Evolutionary conservation across 2,113 vertebrate species (phyloP).

Genomic region (Protomyctophum bolini): DNA sequence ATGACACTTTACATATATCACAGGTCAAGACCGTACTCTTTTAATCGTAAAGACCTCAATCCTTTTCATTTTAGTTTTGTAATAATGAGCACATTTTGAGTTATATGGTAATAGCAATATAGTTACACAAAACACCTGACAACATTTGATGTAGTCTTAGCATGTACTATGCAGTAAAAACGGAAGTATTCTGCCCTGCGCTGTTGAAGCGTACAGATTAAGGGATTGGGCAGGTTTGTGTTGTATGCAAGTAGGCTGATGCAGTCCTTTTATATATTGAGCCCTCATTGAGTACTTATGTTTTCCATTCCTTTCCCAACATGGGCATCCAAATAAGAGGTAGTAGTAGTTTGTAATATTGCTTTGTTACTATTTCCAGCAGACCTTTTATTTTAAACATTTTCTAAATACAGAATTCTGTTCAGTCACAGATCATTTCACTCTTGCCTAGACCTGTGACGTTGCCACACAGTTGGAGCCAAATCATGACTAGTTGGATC

Average conservation of each 20-base stretch:
- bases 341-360: constrained; percentile 27
- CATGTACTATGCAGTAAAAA: constrained; percentile 79
- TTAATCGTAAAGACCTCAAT: not conserved
- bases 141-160: constrained; percentile 52
- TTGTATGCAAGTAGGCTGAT: constrained; percentile 27
- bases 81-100: constrained; percentile 2
- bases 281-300: constrained; percentile 28
- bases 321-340: constrained; percentile 33
- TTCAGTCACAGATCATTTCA: constrained; percentile 16
- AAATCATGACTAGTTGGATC: constrained; percentile 27
- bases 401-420: not conserved
- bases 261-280: constrained; percentile 45
- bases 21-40: too few species aligned
- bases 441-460: not conserved
- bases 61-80: not conserved
- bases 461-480: constrained; percentile 19
- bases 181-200: constrained; percentile 51
- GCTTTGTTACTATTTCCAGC: not conserved
- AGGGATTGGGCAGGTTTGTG: constrained; percentile 31
- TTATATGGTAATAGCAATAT: constrained; percentile 71
- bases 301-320: constrained; percentile 24
- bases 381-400: not conserved
- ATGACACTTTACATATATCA: too few species aligned
- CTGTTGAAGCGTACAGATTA: constrained; percentile 47
- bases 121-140: constrained; percentile 47